Conservation (phyloP, 2,797 vertebrate genomes). For the Allobates femoralis region DNA sequence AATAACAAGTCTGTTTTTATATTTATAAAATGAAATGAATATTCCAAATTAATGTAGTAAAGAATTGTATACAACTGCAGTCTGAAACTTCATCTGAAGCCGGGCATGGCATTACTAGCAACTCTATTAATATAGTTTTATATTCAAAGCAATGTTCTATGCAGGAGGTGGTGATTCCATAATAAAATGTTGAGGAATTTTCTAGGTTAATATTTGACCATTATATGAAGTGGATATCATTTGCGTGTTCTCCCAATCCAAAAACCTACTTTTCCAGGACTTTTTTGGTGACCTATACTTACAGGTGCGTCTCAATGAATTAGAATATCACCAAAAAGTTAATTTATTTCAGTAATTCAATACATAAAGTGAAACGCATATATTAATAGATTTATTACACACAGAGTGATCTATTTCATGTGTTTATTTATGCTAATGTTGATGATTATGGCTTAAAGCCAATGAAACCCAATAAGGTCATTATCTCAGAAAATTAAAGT, state of each 20-base stretch:
- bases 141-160: neutral
- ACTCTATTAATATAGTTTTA: neutral
- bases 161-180: neutral
- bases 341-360: too few species aligned
- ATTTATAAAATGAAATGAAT: neutral
- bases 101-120: neutral
- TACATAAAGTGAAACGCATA: too few species aligned
- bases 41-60: neutral
- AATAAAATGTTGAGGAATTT: neutral
- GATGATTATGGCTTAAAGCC: too few species aligned
- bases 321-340: too few species aligned
- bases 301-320: too few species aligned
- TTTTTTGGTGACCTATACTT: too few species aligned
- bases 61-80: neutral
- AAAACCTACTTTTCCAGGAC: neutral
- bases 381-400: too few species aligned
- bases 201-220: neutral
- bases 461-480: too few species aligned
- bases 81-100: neutral
- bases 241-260: neutral
- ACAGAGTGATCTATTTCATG: too few species aligned
- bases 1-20: neutral
- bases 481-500: too few species aligned
- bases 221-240: neutral
- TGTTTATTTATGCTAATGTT: too few species aligned